Percentiles rank a stretch among this genome's conserved stretches.
Conservation (phyloP, 2,888 invertebrate genomes). For the Dynastes maya region DNA sequence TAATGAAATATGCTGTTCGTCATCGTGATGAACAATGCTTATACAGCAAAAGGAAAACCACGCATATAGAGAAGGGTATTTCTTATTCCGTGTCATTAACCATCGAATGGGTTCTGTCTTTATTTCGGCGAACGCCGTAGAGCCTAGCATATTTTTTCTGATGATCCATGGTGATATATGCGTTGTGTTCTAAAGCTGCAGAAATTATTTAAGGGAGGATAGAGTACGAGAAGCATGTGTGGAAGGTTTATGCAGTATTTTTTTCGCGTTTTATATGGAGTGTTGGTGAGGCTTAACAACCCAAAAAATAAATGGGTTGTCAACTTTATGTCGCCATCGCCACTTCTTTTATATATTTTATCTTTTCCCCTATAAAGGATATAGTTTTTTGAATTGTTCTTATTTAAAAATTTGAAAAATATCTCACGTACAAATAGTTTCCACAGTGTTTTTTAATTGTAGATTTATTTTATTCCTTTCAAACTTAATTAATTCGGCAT, state of each 20-base stretch:
- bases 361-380: no score
- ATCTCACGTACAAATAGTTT: no score
- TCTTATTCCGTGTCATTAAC: constrained; percentile 51
- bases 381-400: no score
- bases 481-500: no score
- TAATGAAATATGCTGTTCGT: constrained; percentile 47
- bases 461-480: no score
- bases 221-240: constrained; percentile 5
- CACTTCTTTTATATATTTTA: no score
- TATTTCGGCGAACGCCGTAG: constrained; percentile 36
- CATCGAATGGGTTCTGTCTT: constrained; percentile 50
- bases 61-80: constrained; percentile 39
- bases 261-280: no score
- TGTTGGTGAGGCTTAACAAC: no score
- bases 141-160: constrained; percentile 38
- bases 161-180: constrained; percentile 44
- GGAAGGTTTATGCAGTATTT: background rate
- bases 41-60: constrained; percentile 28
- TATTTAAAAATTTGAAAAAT: no score
- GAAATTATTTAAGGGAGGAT: constrained; percentile 40
- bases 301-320: no score
- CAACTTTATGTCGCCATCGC: no score
- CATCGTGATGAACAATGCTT: constrained; percentile 46
- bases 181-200: constrained; percentile 36
- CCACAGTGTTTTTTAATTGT: no score